Evolutionary conservation across 2,888 invertebrate species (phyloP).

Genomic region (Spodoptera exigua): DNA sequence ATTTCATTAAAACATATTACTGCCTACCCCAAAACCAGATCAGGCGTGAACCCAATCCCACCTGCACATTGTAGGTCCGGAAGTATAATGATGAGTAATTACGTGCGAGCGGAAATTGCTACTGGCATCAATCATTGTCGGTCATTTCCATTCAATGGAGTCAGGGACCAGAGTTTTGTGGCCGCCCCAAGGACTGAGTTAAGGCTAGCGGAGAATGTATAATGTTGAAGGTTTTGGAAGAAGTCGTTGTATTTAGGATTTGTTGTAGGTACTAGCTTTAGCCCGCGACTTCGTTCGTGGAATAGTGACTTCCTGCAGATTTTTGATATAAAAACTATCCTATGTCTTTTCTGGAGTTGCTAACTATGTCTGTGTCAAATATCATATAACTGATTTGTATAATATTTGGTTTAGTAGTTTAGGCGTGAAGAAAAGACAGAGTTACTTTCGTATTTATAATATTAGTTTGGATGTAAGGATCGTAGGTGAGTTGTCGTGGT

Average conservation of each 20-base stretch:
- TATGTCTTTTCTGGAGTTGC: too few relatives aligned
- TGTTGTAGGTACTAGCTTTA: too few relatives aligned
- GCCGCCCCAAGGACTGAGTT: neutral
- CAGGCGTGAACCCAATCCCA: conserved; percentile 28
- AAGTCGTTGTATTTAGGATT: conserved; percentile 10
- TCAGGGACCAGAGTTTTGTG: conserved; percentile 24
- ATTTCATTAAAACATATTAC: neutral
- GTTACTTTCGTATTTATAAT: too few relatives aligned
- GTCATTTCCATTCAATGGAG: conserved; percentile 59
- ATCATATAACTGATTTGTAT: too few relatives aligned
- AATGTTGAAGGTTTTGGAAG: conserved; percentile 18
- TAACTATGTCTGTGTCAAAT: too few relatives aligned
- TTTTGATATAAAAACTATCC: too few relatives aligned
- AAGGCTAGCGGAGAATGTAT: neutral
- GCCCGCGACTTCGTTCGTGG: too few relatives aligned
- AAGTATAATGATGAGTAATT: conserved; percentile 58
- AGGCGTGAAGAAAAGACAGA: too few relatives aligned
- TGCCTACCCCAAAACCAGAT: conserved; percentile 5
- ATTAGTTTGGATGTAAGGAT: too few relatives aligned
- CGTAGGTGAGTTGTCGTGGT: too few relatives aligned
- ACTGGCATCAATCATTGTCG: conserved; percentile 54
- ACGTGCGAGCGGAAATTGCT: conserved; percentile 51
- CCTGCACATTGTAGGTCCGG: conserved; percentile 54
- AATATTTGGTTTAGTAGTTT: too few relatives aligned
- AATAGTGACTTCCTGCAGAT: too few relatives aligned